A percentile compares a stretch with the other conserved stretches of the same genome.
Conservation (phyloP, 2,113 vertebrate genomes). For the Colaptes auratus region DNA sequence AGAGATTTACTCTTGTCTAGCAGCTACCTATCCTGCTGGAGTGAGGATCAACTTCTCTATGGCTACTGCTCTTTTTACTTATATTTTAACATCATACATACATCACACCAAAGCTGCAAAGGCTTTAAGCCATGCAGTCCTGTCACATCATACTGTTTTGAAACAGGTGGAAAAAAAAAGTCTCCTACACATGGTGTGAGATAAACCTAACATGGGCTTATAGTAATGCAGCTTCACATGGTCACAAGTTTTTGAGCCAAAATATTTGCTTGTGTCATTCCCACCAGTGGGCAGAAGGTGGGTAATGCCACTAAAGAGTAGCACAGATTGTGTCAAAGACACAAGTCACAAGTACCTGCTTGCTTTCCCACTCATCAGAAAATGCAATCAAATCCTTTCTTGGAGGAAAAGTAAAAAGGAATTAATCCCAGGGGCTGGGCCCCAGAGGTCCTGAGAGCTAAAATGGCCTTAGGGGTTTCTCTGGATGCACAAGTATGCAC, state of each 20-base stretch:
- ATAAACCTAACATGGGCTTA: background rate
- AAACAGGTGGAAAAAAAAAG: background rate
- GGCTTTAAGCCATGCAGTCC: too few relatives aligned
- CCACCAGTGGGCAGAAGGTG: background rate
- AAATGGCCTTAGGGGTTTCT: background rate
- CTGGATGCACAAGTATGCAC: background rate
- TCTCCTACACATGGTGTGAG: accelerated
- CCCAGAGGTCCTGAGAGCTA: background rate
- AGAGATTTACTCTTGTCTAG: too few relatives aligned
- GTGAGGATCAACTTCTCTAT: too few relatives aligned
- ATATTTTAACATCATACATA: too few relatives aligned
- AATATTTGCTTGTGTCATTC: background rate
- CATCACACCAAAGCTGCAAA: too few relatives aligned
- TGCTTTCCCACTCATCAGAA: background rate
- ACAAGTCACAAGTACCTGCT: background rate
- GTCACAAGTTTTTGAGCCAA: background rate
- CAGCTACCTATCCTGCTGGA: too few relatives aligned
- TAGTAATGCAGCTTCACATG: background rate
- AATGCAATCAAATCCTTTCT: background rate
- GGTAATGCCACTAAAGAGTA: background rate
- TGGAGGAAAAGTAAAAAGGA: background rate
- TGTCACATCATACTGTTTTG: too few relatives aligned
- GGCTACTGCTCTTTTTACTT: too few relatives aligned
- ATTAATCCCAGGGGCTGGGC: background rate
- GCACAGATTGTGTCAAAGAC: background rate